These are phyloP conservation scores for Holothuria scabra DNA, from an alignment of 53 echinoderm and acorn worm species.

Conservation along the genomic window DNA sequence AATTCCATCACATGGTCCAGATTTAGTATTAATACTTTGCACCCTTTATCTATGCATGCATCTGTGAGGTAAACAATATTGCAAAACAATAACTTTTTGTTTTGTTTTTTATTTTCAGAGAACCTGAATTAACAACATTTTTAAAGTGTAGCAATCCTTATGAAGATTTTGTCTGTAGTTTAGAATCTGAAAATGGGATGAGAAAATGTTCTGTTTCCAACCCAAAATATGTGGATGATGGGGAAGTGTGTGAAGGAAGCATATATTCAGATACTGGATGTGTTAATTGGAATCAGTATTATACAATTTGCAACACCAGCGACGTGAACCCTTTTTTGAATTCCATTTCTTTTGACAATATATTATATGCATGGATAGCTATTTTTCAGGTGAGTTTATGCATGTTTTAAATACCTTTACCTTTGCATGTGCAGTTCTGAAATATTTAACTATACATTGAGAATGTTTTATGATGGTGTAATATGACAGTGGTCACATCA, in stretches of 20 bases:
- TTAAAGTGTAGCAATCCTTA: slow-evolving; percentile 52
- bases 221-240: slow-evolving; percentile 36
- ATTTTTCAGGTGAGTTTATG: slow-evolving; percentile 94
- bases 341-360: slow-evolving; percentile 99
- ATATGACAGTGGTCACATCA: too few species aligned
- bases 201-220: slow-evolving; percentile 56
- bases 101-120: slow-evolving; percentile 33
- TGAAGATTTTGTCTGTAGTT: slow-evolving; percentile 80
- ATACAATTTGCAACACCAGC: slow-evolving; percentile 76
- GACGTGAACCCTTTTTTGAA: slow-evolving; percentile 85
- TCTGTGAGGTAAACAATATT: too few species aligned
- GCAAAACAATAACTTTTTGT: too few species aligned
- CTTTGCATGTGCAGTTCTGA: too few species aligned
- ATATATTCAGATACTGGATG: slow-evolving; percentile 57
- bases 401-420: not conserved
- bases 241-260: slow-evolving; percentile 62
- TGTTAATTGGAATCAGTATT: slow-evolving; percentile 97
- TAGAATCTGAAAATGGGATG: slow-evolving; percentile 69
- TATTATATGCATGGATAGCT: slow-evolving; percentile 98
- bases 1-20: too few species aligned
- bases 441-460: too few species aligned
- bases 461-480: too few species aligned
- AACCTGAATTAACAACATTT: slow-evolving; percentile 60
- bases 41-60: too few species aligned
- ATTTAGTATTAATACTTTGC: too few species aligned